Percentiles rank a stretch among this genome's conserved stretches.
Evolutionary conservation across 1,140 invertebrate genomes (phyloP).

Genomic region (Orussus abietinus): DNA sequence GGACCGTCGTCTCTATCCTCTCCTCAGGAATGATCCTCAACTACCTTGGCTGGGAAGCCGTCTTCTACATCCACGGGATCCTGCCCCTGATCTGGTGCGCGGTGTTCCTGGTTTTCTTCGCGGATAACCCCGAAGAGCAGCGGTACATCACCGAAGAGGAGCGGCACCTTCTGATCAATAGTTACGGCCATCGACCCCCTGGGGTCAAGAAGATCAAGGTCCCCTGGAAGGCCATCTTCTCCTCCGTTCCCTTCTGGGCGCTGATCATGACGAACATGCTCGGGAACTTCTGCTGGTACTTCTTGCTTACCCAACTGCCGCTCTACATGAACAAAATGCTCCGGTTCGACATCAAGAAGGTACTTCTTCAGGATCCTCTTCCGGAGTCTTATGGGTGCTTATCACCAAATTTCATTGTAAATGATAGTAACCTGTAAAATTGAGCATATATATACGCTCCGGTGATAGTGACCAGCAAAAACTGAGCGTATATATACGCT

Average conservation of each 20-base stretch:
- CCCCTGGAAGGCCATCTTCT: slow-evolving; percentile 69
- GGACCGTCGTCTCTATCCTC: slow-evolving; percentile 73
- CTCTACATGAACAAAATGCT: slow-evolving; percentile 89
- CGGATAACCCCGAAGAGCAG: slow-evolving; percentile 71
- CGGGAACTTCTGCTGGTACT: slow-evolving; percentile 92
- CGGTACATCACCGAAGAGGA: slow-evolving; percentile 68
- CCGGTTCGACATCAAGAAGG: slow-evolving; percentile 79
- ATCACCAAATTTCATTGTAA: no score
- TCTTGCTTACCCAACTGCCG: slow-evolving; percentile 86
- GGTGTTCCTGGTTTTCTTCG: slow-evolving; percentile 63
- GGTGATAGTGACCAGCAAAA: no score
- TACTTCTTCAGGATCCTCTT: no score
- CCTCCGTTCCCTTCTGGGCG: slow-evolving; percentile 68
- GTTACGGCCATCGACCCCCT: slow-evolving; percentile 55
- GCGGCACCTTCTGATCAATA: slow-evolving; percentile 57
- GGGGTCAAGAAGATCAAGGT: slow-evolving; percentile 42
- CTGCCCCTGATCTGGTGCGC: slow-evolving; percentile 67
- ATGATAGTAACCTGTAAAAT: no score
- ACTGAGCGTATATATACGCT: no score
- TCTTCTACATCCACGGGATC: slow-evolving; percentile 76
- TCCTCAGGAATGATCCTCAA: slow-evolving; percentile 66
- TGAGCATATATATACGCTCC: no score
- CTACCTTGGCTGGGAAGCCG: slow-evolving; percentile 65
- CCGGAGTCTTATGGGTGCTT: no score
- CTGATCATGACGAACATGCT: slow-evolving; percentile 69